Conservation (phyloP, 2,888 invertebrate species). For the Plutella xylostella region DNA sequence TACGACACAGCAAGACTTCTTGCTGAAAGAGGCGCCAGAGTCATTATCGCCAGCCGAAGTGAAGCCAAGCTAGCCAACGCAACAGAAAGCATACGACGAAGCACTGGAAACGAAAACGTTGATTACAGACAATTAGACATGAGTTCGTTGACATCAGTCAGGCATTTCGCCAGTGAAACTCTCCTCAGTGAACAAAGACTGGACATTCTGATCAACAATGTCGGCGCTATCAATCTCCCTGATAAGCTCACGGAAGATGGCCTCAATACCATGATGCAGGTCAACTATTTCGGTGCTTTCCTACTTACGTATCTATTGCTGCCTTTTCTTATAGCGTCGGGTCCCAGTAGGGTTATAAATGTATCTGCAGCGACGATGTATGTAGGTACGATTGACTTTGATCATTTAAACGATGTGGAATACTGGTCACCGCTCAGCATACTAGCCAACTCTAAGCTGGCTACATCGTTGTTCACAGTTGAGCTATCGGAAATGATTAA, state of each 20-base stretch:
- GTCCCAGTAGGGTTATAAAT: constrained; percentile 73
- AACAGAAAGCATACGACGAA: constrained; percentile 32
- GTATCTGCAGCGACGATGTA: constrained; percentile 73
- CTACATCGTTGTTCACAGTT: constrained; percentile 70
- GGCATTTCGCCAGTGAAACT: constrained; percentile 64
- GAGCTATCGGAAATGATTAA: constrained; percentile 67
- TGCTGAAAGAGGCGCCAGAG: constrained; percentile 53
- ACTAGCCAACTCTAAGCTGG: constrained; percentile 66
- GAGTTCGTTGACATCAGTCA: constrained; percentile 54
- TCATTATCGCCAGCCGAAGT: constrained; percentile 64
- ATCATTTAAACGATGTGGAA: constrained; percentile 45
- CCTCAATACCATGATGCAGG: constrained; percentile 74
- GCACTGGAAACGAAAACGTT: constrained; percentile 40
- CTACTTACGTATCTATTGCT: constrained; percentile 76
- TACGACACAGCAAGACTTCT: constrained; percentile 55
- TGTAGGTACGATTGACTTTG: constrained; percentile 46
- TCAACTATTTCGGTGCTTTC: constrained; percentile 80
- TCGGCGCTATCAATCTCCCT: constrained; percentile 57
- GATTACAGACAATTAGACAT: constrained; percentile 46
- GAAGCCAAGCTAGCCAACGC: constrained; percentile 49
- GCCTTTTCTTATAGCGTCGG: constrained; percentile 59
- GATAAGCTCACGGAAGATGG: constrained; percentile 71
- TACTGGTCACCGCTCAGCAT: constrained; percentile 32
- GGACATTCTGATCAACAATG: constrained; percentile 70
- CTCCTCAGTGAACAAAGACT: constrained; percentile 42